Base-by-base conservation (phyloP, 1,140 invertebrate species). In the Listronotus oregonensis region DNA sequence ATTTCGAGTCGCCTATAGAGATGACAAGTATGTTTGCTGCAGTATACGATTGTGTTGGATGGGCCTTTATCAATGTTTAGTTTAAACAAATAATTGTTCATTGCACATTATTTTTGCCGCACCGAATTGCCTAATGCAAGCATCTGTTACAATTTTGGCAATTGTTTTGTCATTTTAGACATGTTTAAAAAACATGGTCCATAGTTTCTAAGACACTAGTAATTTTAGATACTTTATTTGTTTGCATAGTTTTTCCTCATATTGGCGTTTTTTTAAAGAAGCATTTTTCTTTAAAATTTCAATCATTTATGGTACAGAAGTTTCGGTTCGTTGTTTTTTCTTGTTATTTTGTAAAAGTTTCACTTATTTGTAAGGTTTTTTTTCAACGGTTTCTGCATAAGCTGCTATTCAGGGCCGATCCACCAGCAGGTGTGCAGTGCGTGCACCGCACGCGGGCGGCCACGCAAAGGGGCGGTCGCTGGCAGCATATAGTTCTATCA, bases 231-330 rank as follows among this genome's bases (percentile, higher is more conserved):
- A 47, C 44, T 17, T 47, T 47, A 47, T 12, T 47, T 47, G 15
- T 14, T 47, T 47, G 1, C 15, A 3, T 47, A 12, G 44, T 47
- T 47, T 47, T 47, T 47, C 44, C 44, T 47, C 44, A 47, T 47
- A 47, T 47, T 47, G 44, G 44, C 44, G 44, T 47, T 47, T 47
- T 47, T 12, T 12, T 47, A 47, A 12, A 47, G 44, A 47, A 47
- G 44, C 44, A 47, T 5, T 27, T 27, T 27, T 5, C 21, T 27
- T 27, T 27, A 27, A 27, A 27, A 27, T 27, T 27, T 5, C 2
- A 27, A 27, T 5, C 21, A 27, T 27, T 27, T 27, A 1, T 27
- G 1, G 21, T 27, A 5, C 21, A 47, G 44, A 12, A 47, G 11
- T 47, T 5, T 47, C 14, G 12, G 44, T 47, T 12, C 44, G 44